Evolutionary conservation across 2,888 invertebrate genomes (phyloP), one percentile per base, ranked within the genome.

Genomic region (Hypena proboscidalis): DNA sequence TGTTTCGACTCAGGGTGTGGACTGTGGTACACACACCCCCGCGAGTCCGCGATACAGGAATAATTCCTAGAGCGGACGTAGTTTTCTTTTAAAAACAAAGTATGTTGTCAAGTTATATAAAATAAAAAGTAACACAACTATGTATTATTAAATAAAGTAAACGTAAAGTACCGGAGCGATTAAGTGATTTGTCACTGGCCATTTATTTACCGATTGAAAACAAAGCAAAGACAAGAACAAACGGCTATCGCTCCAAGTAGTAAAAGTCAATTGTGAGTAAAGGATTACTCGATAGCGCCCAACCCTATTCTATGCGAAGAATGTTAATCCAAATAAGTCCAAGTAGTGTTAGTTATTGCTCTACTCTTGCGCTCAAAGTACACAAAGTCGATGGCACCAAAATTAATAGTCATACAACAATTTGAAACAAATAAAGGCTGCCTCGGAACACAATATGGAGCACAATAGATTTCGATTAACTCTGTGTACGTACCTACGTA

Each of bases 381-480:
- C 19, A 43, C 26, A 11, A 4, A 26, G 33, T 27, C 41, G 19
- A 14, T 14, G 9, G 25, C 5, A 25, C 21, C 26, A 29, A 20
- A 49, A 53, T 57, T 45, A 42, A 41, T 46, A 51, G 40, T 38
- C 23, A 9, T 13, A 47, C 39, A 47, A 42, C 22, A 46, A 46
- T 61, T 54, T 25, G 26, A 33, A 25, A 40, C 27, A 35, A 43
- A 50, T 45, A 54, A 45, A 32, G 38, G 23, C 32, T 30, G 29
- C 41, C 33, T 32, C 36, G 33, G 36, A 36, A 42, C 58, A 50
- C 43, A 29, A 29, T 40, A 32, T 42, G 37, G 36, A 48, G 37
- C 50, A 55, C 57, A 54, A 58, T 61, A 47, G 56, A 44, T 56
- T 51, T 54, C 59, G 66, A 67, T 74, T 64, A 66, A 67, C 60